Evolutionary conservation across 53 echinoderm and acorn worm genomes (phyloP).

Genomic region (Crossaster papposus): DNA sequence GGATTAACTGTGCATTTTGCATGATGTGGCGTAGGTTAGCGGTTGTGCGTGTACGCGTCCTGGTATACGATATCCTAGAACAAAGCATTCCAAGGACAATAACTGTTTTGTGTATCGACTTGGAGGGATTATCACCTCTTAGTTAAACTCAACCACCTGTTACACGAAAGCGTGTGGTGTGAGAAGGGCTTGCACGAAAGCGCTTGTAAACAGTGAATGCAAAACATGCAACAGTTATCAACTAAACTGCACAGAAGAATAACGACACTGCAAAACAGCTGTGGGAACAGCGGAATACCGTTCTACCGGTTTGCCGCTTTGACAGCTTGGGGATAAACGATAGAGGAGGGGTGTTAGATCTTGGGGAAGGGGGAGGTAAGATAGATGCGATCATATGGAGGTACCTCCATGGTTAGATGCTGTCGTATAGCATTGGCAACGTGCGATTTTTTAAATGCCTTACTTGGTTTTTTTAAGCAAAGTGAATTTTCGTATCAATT

Average conservation of each 20-base stretch:
- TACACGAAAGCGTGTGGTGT: background rate
- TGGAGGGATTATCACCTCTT: background rate
- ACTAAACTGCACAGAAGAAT: background rate
- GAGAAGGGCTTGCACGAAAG: background rate
- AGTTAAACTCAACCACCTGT: background rate
- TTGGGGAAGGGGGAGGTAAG: too few relatives aligned
- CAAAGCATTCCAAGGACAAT: background rate
- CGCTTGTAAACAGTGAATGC: background rate
- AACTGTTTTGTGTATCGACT: background rate
- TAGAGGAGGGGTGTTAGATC: too few relatives aligned
- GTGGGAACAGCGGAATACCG: slow-evolving; percentile 19
- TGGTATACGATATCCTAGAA: background rate
- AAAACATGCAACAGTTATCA: background rate
- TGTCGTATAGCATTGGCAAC: too few relatives aligned
- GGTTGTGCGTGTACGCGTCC: too few relatives aligned
- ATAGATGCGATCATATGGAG: too few relatives aligned
- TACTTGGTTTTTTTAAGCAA: too few relatives aligned
- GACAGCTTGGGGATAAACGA: background rate
- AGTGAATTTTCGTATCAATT: too few relatives aligned
- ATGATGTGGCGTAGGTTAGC: too few relatives aligned
- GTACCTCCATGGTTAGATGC: too few relatives aligned
- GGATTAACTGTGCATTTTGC: too few relatives aligned
- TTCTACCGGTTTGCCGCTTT: slow-evolving; percentile 16
- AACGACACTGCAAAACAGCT: background rate
- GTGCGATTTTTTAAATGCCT: too few relatives aligned